A percentile compares a stretch with the other conserved stretches of the same genome.
phyloP scores from a whole-genome alignment of 2,888 invertebrate genomes.

The Leucophenga maculata region DNA sequence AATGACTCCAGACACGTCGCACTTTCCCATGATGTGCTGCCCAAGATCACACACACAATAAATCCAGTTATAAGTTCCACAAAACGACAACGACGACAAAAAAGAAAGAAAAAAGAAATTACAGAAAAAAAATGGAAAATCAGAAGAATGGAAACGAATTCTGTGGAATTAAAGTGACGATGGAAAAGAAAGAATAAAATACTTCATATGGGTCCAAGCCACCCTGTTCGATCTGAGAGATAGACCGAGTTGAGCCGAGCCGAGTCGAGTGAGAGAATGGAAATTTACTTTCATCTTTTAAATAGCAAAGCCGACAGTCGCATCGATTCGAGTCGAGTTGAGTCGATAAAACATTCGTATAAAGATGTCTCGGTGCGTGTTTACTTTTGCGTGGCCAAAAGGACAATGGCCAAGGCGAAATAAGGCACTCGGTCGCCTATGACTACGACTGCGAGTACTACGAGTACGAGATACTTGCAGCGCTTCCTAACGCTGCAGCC shows the following conservation, averaged over 20 bases:
- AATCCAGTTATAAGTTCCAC: neutral
- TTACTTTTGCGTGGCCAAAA: slow-evolving; percentile 20
- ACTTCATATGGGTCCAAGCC: neutral
- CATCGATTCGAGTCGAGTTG: too few species aligned
- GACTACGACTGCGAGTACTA: too few species aligned
- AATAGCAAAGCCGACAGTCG: slow-evolving; percentile 3
- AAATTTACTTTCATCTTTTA: slow-evolving; percentile 21
- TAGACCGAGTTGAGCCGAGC: neutral
- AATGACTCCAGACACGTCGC: neutral
- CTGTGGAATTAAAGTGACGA: slow-evolving; percentile 8
- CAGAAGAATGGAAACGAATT: slow-evolving; percentile 12
- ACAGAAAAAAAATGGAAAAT: neutral
- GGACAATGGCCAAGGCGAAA: slow-evolving; percentile 12
- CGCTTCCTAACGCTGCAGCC: too few species aligned
- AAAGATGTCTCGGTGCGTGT: neutral
- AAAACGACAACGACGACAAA: neutral
- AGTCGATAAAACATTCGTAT: neutral
- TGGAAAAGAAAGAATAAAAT: neutral
- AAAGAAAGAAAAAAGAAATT: neutral
- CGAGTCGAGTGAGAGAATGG: neutral
- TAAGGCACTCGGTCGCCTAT: neutral
- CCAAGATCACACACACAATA: slow-evolving; percentile 1
- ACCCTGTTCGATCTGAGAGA: slow-evolving; percentile 14
- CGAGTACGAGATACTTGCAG: too few species aligned
- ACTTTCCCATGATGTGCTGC: slow-evolving; percentile 12